Evolutionary conservation across 2,888 invertebrate species (phyloP).

Genomic region (Cantharis rufa): DNA sequence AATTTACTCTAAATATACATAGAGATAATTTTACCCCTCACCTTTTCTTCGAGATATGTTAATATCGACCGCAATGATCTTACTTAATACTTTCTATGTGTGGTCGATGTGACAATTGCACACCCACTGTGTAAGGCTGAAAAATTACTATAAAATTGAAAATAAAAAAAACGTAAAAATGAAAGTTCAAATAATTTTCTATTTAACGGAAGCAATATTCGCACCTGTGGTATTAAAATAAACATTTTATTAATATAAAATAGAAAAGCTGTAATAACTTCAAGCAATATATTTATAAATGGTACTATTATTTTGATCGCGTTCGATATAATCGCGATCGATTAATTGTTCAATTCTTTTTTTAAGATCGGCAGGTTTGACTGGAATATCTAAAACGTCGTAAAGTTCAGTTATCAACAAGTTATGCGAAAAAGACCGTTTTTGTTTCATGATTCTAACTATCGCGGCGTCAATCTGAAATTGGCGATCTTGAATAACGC

Average conservation of each 20-base stretch:
- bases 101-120: too few relatives aligned
- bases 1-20: too few relatives aligned
- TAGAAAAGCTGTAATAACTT: constrained; percentile 40
- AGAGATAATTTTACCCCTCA: too few relatives aligned
- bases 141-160: too few relatives aligned
- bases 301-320: constrained; percentile 80
- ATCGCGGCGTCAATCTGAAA: constrained; percentile 99
- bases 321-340: constrained; percentile 97
- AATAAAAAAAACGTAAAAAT: too few relatives aligned
- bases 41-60: too few relatives aligned
- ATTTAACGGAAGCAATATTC: too few relatives aligned
- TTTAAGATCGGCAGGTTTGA: constrained; percentile 96
- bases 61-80: too few relatives aligned
- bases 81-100: too few relatives aligned
- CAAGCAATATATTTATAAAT: constrained; percentile 96
- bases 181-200: too few relatives aligned
- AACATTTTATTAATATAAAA: neutral
- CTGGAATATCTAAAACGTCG: constrained; percentile 95
- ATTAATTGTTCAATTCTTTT: constrained; percentile 97
- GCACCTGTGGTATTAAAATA: neutral
- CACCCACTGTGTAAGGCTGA: too few relatives aligned
- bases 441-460: constrained; percentile 98
- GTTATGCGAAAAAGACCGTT: constrained; percentile 91
- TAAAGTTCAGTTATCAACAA: constrained; percentile 93
- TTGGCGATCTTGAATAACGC: constrained; percentile 96